Base-by-base conservation (phyloP, 2,888 invertebrate species). In the Drosophila bunnanda region DNA sequence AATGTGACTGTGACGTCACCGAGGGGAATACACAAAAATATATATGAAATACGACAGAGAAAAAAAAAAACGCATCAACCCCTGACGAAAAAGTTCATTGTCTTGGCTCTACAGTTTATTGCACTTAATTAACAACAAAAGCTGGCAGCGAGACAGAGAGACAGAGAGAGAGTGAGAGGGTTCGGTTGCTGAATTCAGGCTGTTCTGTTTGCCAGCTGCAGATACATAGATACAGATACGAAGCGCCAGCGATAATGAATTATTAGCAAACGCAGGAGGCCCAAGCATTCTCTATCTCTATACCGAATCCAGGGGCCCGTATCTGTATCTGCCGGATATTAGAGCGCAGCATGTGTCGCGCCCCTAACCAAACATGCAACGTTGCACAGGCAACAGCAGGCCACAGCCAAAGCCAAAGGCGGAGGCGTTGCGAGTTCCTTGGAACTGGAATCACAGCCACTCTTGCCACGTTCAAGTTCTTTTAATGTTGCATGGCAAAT, bases 401-500 rank as follows among this genome's bases (percentile, higher is more conserved):
- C n/a, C n/a, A n/a, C n/a, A n/a, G n/a, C n/a, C n/a, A n/a, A n/a
- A n/a, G n/a, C n/a, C n/a, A 54, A 12, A 15, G 17, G 52, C 36
- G 8, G 22, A 43, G 75, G 75, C 60, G 55, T 62, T 55, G 62
- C 64, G 15, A 67, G 64, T 52, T 79, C 75, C 41, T 41, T 43
- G 56, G 60, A 64, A 64, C 44, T 65, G 55, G 78, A 86, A 82
- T 86, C 87, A 80, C 87, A 62, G 78, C 54, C 61, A 67, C 65
- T 38, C 59, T 8, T 30, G 41, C 59, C 54, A 38, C 20, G 20
- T 61, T 64, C 48, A 65, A 69, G 66, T 75, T 77, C 72, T 74
- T 76, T 88, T 75, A 88, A 87, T 89, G 85, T 88, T 90, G 89
- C 90, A 89, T 90, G 89, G 89, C 79, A 88, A 90, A 89, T 89